Base-by-base conservation (phyloP, 1,140 invertebrate species). In the Aphelinus atriplicis region DNA sequence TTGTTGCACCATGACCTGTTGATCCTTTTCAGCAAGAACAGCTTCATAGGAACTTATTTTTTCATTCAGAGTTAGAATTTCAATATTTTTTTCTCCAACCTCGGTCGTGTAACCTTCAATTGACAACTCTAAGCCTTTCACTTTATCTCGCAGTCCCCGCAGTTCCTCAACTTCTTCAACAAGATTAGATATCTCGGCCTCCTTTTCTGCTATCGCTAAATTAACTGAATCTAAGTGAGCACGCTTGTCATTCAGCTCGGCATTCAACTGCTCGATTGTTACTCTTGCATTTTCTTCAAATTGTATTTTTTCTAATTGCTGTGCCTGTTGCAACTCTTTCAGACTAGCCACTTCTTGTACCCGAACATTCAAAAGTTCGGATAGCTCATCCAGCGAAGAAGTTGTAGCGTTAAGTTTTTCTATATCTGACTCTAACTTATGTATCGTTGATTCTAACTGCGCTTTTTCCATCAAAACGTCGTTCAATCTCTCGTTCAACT, bases 281-380 rank as follows among this genome's bases (percentile, higher is more conserved):
- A 78, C 70, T 48, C 83, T 78, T 3, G 85, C 50, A 43, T 72
- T 75, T 53, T 70, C 66, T 56, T 87, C 78, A 3, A 71, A 56
- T 57, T 79, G 50, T 3, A 81, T 50, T 58, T 80, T 63, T n/a
- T 84, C 81, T 0, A 86, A 56, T 2, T 81, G 80, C 3, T 85
- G 86, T 83, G 88, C 84, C 81, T 91, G 81, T 80, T 89, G 83
- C 83, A 90, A 86, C 53, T 84, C 82, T 58, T 83, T 88, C n/a
- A 87, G 55, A 45, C 80, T 78, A 0, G 85, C 83, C 0, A 87
- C 82, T 69, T 88, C 86, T 68, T 85, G 84, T 3, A 84, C 82
- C n/a, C 83, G 81, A 0, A 67, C 62, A 10, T 84, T 86, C 9
- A 86, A 77, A 0, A 87, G 58, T 7, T 84, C 85, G 0, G 82